Conservation (phyloP, 1,140 invertebrate species). For the Calliphora vicina region DNA sequence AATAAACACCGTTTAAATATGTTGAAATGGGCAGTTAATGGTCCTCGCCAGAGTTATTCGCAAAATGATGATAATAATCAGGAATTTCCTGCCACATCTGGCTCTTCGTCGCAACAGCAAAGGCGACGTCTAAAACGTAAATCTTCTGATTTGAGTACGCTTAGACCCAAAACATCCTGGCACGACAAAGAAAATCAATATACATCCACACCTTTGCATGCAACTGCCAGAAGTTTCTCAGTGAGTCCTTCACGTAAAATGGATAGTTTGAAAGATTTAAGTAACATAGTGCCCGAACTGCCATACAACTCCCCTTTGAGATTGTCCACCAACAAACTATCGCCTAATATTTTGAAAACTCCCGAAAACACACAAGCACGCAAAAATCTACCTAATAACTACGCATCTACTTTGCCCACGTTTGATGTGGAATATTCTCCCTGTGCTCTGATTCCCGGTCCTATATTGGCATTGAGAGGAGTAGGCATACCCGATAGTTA, state of each 20-base stretch:
- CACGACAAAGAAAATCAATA: constrained; percentile 57
- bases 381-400: constrained; percentile 34
- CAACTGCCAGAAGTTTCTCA: not conserved
- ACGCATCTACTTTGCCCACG: constrained; percentile 46
- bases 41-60: constrained; percentile 55
- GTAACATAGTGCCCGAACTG: constrained; percentile 48
- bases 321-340: constrained; percentile 38
- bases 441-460: constrained; percentile 49
- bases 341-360: not conserved
- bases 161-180: constrained; percentile 32
- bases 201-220: constrained; percentile 56
- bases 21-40: constrained; percentile 61
- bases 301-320: constrained; percentile 40
- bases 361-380: not conserved
- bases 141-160: constrained; percentile 35
- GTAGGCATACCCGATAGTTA: constrained; percentile 59
- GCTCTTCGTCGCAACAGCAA: not conserved
- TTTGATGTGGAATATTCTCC: constrained; percentile 47
- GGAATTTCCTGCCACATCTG: not conserved
- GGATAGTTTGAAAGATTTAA: constrained; percentile 48
- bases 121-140: constrained; percentile 36
- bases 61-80: not conserved
- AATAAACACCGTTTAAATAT: constrained; percentile 42
- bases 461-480: constrained; percentile 56
- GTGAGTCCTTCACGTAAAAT: constrained; percentile 41